Base-by-base conservation (phyloP, 2,113 vertebrate genomes). In the Hemicordylus capensis region DNA sequence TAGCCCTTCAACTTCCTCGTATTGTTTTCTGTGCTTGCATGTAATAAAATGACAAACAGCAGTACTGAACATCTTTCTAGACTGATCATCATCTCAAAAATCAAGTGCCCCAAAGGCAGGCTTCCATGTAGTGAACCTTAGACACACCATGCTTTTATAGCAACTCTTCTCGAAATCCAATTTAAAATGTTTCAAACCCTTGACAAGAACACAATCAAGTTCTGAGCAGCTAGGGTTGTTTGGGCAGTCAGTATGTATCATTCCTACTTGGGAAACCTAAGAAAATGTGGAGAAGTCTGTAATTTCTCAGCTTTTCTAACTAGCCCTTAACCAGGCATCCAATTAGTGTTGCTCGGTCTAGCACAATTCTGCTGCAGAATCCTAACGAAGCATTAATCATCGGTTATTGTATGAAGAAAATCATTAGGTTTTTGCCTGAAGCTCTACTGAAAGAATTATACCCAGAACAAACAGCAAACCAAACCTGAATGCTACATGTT, bases 351-450 rank as follows among this genome's bases (percentile, higher is more conserved):
- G 44, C 69, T 86, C 26, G 87, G 82, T 37, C 70, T 88, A 85
- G 66, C 37, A 64, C 37, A 81, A 51, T 76, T 87, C 80, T 84
- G 73, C 79, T 46, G 56, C 51, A 74, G 80, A 87, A 85, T 88
- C 84, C 69, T 89, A 92, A 56, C 39, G 39, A 87, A 92, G 89
- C 48, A 84, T 70, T 90, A 86, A 89, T 78, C 85, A 90, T 90
- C 76, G 87, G 46, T 85, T 73, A 77, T 56, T 26, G 85, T 72
- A 56, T 81, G 89, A 89, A 77, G 89, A 93, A 88, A 86, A 82
- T 37, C 69, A 90, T 83, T 83, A 88, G 83, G 72, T 84, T 78
- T 83, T 80, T 84, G 61, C 75, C 81, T 85, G 67, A 90, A 93
- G 88, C 85, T 79, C 83, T 28, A 78, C 10, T 77, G 61, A 42